phyloP scores from a whole-genome alignment of 2,888 invertebrate genomes.

The Xylocampa areola region DNA sequence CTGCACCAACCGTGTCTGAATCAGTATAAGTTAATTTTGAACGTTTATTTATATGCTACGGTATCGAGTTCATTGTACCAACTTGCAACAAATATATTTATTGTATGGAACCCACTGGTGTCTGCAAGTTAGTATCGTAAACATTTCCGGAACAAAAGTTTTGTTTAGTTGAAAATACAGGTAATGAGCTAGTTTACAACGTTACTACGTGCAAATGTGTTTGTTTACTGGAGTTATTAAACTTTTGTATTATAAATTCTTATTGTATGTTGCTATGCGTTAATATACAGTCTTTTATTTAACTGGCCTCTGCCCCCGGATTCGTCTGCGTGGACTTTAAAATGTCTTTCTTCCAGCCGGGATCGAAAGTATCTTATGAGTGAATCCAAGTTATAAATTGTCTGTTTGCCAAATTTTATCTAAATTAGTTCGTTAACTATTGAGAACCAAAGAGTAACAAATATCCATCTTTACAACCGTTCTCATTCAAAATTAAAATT shows the following conservation, averaged over 20 bases:
- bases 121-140: conserved; percentile 46
- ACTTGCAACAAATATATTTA: conserved; percentile 22
- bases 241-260: conserved; percentile 34
- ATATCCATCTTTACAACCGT: no score
- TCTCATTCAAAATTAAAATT: no score
- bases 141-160: conserved; percentile 54
- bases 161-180: conserved; percentile 50
- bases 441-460: no score
- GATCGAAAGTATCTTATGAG: no score
- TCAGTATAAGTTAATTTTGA: background rate
- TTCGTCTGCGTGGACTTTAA: no score
- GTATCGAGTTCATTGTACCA: conserved; percentile 15
- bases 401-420: no score
- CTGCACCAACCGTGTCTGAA: no score
- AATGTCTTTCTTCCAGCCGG: no score
- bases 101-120: conserved; percentile 22
- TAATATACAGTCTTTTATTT: no score
- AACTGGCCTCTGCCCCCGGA: no score
- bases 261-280: background rate
- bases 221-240: conserved; percentile 30
- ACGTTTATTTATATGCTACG: conserved; percentile 15
- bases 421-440: no score
- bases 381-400: no score
- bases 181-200: conserved; percentile 44
- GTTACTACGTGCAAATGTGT: conserved; percentile 18